Evolutionary conservation across 2,113 vertebrate species (phyloP), one percentile per base, ranked within the genome.

Genomic region (Alethe castanea): DNA sequence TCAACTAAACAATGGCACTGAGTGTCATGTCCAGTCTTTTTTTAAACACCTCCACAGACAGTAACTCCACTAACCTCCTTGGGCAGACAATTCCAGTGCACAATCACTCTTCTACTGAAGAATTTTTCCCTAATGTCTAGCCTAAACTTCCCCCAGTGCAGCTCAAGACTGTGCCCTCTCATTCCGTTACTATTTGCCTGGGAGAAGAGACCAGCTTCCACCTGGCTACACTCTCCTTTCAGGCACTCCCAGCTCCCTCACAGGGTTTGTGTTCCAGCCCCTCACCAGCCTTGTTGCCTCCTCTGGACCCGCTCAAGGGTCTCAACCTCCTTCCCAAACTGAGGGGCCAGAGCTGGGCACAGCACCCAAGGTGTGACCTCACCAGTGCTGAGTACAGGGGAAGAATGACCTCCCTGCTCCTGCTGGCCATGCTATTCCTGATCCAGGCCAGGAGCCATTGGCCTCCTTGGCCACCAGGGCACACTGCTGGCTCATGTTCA

Each of bases 261-360:
- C 2, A 67, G 22, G 22, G 8, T 4, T 66, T 33, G 6, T 56
- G 11, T 16, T 59, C 54, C 25, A 9, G 11, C 25, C 11, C 23
- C 14, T 59, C 52, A 10, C 11, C n/a, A 81, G 14, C 14, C 22
- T 67, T 3, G 2, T 4, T 67, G 22, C 13, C 52, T 81, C 2
- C 62, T 57, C 52, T 38, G 42, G 28, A 57, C 0, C 0, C 0
- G 1, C 3, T 57, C 2, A 0, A 38, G 17, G 0, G 0, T 20
- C 62, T 38, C 52, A 12, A 26, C 0, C 0, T 57, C n/a, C 50
- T 66, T 66, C 33, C 16, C 6, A 9, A 66, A 45, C 9, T 56
- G 50, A 45, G 26, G 40, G 33, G 3, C 6, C 61, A 80, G 33
- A 56, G 5, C 40, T 31, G 40, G 14, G 4, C 33, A 66, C 50